Percentiles rank a stretch among this genome's conserved stretches.
Evolutionary conservation across 2,797 vertebrate species (phyloP).

Genomic region (Macrochelys suwanniensis): DNA sequence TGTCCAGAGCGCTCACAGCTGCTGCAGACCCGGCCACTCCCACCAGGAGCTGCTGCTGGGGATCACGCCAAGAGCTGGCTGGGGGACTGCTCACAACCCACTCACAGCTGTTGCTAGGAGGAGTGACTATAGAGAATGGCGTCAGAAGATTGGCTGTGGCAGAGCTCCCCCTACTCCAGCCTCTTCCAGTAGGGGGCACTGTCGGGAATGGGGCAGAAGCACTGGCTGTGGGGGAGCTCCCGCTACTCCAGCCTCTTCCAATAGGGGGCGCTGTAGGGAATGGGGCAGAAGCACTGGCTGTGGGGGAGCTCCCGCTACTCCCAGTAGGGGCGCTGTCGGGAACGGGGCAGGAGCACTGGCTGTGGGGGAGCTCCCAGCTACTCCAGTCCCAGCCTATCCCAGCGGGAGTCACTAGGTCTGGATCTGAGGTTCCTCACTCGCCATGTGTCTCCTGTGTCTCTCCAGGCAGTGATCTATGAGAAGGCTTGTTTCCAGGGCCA

Average conservation of each 20-base stretch:
- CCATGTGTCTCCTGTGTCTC: neutral
- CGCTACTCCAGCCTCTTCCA: neutral
- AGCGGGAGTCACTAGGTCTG: neutral
- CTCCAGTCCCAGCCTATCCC: neutral
- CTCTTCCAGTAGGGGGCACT: neutral
- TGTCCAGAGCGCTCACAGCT: neutral
- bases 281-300: neutral
- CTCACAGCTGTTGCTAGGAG: fast-evolving
- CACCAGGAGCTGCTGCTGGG: neutral
- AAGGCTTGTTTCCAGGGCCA: conserved; percentile 87
- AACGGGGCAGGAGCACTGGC: no score
- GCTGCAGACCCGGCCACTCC: neutral
- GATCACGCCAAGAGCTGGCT: neutral
- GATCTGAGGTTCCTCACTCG: neutral
- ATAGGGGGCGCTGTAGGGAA: neutral
- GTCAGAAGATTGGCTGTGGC: neutral
- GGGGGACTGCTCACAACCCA: neutral
- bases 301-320: neutral
- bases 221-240: neutral
- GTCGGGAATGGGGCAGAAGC: neutral
- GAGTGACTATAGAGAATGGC: neutral
- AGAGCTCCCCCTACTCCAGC: neutral
- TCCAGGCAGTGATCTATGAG: conserved; percentile 90
- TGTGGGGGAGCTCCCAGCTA: neutral
- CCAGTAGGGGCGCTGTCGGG: neutral